Base-by-base conservation (phyloP, 1,140 invertebrate genomes). In the Meloidogyne exigua region DNA sequence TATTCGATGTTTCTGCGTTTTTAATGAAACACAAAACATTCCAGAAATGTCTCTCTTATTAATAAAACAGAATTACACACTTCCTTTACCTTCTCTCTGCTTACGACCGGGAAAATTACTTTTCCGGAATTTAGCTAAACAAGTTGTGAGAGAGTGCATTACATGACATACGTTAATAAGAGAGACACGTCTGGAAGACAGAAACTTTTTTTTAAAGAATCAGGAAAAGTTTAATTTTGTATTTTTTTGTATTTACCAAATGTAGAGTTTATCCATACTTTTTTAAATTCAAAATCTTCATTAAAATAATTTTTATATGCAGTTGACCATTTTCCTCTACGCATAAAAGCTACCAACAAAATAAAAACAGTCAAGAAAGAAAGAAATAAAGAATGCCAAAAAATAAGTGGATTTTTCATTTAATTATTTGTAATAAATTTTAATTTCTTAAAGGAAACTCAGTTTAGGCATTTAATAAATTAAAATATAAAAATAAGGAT, bases 371-470 rank as follows among this genome's bases (percentile, higher is more conserved):
- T 64, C 72, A 73, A 65, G 15, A 65, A 73, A 65, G 32, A 62
- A 36, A 73, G 72, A 23, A 73, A 64, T 32, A 73, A n/a, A 23
- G 72, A 73, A 36, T 73, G 72, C 57, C 57, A 73, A 32, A 73
- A 73, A 26, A 73, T 32, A 21, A 73, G 0, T 28, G 72, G 15
- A 36, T 73, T 62, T 36, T 57, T n/a, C 49, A 57, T 57, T 57
- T 57, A n/a, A 57, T 9, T 57, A 18, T 57, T 57, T n/a, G 7
- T n/a, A 57, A 57, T 15, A n/a, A 5, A n/a, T 57, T n/a, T 57
- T 57, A n/a, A 49, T n/a, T 57, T 32, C 7, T 39, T 7, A 39
- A 39, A 39, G 9, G 36, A 39, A 32, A 32, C 28, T 32, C 28
- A 32, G 28, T 32, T 32, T 32, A 3, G 7, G 28, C 7, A 32